These are phyloP conservation scores for Peromyscus californicus DNA, from an alignment of 2,113 vertebrate genomes.

Conservation along the genomic window DNA sequence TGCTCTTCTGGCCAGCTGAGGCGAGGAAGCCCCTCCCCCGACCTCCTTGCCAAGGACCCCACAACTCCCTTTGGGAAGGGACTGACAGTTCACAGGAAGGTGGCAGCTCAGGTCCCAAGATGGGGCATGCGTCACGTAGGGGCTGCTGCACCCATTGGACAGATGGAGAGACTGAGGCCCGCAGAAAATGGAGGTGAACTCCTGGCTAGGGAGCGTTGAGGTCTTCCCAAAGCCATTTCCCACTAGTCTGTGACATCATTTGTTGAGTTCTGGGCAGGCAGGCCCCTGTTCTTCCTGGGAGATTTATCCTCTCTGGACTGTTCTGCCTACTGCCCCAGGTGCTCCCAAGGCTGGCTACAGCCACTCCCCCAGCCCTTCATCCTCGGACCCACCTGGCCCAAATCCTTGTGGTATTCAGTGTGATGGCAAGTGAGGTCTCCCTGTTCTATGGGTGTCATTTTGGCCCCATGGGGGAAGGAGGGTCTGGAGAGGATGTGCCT, in stretches of 20 bases:
- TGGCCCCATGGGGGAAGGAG: not conserved
- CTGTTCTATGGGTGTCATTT: not conserved
- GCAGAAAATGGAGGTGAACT: not conserved
- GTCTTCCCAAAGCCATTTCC: accelerated
- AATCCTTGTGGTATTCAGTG: no score
- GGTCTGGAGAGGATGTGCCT: not conserved
- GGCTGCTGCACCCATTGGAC: not conserved
- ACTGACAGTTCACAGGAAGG: not conserved
- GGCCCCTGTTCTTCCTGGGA: not conserved
- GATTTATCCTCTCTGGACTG: not conserved
- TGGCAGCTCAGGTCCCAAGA: not conserved
- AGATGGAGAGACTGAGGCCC: not conserved
- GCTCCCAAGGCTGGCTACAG: not conserved
- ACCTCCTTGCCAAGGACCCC: not conserved
- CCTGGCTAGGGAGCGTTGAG: not conserved
- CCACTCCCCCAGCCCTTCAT: not conserved
- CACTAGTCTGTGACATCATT: not conserved
- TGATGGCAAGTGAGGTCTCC: not conserved
- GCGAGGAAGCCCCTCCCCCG: not conserved
- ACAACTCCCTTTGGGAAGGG: not conserved
- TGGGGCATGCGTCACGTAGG: accelerated
- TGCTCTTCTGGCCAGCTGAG: not conserved
- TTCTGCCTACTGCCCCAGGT: not conserved
- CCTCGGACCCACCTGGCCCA: not conserved
- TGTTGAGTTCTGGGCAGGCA: not conserved